phyloP scores from a whole-genome alignment of 37 sponge, comb jelly and placozoan species.

The Geodia barretti region DNA sequence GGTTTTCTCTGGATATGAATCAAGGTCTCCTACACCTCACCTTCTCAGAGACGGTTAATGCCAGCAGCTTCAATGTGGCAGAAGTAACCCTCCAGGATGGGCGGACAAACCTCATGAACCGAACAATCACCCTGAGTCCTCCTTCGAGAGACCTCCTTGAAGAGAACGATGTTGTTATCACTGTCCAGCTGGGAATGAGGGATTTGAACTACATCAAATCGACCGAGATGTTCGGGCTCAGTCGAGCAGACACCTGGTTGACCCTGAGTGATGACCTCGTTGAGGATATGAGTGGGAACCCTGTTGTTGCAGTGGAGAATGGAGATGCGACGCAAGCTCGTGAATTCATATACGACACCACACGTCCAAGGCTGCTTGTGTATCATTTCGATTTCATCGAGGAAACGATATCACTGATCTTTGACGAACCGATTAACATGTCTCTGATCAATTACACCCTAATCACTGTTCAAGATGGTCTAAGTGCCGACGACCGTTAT shows the following conservation, averaged over 20 bases:
- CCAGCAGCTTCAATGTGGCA: constrained; percentile 62
- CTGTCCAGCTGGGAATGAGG: constrained; percentile 41
- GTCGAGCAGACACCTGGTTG: constrained; percentile 67
- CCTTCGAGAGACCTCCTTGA: constrained; percentile 11
- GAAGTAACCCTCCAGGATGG: constrained; percentile 59
- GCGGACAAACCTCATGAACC: constrained; percentile 25
- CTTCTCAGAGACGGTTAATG: constrained; percentile 83
- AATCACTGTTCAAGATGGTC: constrained; percentile 80
- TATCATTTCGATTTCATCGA: constrained; percentile 81
- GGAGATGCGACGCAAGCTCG: constrained; percentile 57
- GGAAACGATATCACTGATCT: constrained; percentile 72
- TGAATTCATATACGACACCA: constrained; percentile 72
- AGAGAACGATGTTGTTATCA: constrained; percentile 29
- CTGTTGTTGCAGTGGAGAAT: constrained; percentile 47
- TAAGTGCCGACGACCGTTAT: constrained; percentile 51
- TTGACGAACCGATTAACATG: constrained; percentile 85
- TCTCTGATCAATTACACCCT: constrained; percentile 46
- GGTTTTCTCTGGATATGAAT: constrained; percentile 73
- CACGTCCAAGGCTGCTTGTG: constrained; percentile 61
- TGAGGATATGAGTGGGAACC: constrained; percentile 73
- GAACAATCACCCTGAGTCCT: constrained; percentile 47
- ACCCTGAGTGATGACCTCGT: constrained; percentile 38
- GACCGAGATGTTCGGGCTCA: constrained; percentile 58
- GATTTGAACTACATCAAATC: constrained; percentile 76
- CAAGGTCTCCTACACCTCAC: constrained; percentile 53